Percentiles rank a stretch among this genome's conserved stretches.
phyloP scores from a whole-genome alignment of 2,888 invertebrate species.

The Cryptophagus acutangulus region DNA sequence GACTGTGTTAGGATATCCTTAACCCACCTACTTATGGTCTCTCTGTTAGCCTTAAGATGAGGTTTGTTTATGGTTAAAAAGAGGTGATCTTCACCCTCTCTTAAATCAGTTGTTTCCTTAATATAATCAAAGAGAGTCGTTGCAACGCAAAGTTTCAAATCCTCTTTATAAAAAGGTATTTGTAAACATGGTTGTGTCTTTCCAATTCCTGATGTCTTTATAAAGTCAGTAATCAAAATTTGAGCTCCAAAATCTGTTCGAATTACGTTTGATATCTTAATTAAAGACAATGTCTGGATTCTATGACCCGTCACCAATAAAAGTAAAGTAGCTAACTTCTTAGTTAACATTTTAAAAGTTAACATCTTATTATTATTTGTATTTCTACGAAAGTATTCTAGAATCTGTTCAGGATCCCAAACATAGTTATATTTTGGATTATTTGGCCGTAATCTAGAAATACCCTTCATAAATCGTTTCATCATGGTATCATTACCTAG shows the following conservation, averaged over 20 bases:
- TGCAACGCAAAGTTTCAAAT: no score
- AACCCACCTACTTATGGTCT: no score
- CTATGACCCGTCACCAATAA: conserved; percentile 12
- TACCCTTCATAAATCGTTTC: conserved; percentile 26
- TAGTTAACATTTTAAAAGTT: neutral
- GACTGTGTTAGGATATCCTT: no score
- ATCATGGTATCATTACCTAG: conserved; percentile 17
- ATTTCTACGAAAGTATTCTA: conserved; percentile 11
- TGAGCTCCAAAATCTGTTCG: conserved; percentile 4
- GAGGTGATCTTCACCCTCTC: no score
- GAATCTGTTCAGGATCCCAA: conserved; percentile 28
- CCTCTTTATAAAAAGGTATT: no score
- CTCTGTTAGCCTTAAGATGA: no score
- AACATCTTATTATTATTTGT: conserved; percentile 10
- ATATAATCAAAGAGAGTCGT: no score
- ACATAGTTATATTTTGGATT: conserved; percentile 25
- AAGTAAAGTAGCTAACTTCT: conserved; percentile 11
- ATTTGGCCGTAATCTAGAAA: conserved; percentile 22
- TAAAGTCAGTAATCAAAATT: conserved; percentile 15
- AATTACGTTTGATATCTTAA: conserved; percentile 16
- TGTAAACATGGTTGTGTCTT: no score
- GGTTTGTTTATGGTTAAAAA: no score
- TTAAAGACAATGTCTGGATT: conserved; percentile 15
- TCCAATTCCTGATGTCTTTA: conserved; percentile 19
- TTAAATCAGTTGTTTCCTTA: no score